Conservation (phyloP, 2,113 vertebrate genomes). For the Dipodomys spectabilis region DNA sequence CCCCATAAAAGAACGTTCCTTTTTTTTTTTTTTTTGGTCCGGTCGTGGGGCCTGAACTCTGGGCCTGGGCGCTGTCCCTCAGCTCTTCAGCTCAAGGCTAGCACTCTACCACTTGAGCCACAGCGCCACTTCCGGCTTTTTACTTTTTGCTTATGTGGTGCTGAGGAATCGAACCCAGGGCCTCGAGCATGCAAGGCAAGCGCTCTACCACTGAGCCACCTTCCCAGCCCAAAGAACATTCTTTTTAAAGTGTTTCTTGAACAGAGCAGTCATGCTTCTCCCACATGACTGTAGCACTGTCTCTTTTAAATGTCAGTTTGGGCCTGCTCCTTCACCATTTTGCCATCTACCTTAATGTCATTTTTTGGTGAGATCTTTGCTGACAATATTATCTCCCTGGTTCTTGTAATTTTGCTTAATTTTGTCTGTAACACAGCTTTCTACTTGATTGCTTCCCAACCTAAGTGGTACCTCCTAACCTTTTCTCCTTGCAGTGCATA, state of each 20-base stretch:
- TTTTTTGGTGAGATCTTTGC: background rate
- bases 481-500: background rate
- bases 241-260: background rate
- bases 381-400: background rate
- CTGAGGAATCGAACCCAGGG: no score
- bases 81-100: no score
- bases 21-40: no score
- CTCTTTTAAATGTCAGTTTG: background rate
- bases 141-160: no score
- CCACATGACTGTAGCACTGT: background rate
- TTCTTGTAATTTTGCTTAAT: background rate
- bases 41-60: no score
- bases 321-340: background rate
- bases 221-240: background rate
- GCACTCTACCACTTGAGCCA: no score
- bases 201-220: no score
- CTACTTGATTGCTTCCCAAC: background rate
- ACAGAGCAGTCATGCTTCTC: background rate
- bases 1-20: background rate
- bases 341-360: background rate
- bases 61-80: no score
- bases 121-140: no score
- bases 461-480: background rate
- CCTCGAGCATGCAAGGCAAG: no score
- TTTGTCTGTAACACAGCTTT: background rate